phyloP scores from a whole-genome alignment of 2,113 vertebrate species.

The Caranx ignobilis region DNA sequence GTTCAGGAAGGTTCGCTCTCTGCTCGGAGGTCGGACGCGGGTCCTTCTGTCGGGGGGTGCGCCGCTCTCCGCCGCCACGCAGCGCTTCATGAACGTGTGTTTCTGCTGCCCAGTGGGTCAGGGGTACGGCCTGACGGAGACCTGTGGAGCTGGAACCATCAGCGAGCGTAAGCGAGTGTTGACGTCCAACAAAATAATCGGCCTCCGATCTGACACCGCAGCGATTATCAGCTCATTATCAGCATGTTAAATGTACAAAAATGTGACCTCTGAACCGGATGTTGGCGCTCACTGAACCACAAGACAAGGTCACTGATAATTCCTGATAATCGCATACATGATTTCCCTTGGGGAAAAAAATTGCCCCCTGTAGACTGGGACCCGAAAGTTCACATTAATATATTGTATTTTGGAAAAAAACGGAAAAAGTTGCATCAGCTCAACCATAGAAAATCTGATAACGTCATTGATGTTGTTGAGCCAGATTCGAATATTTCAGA shows the following conservation, averaged over 20 bases:
- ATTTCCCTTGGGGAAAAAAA: too few relatives aligned
- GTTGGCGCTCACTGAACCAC: too few relatives aligned
- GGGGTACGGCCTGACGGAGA: constrained; percentile 95
- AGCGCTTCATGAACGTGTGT: constrained; percentile 98
- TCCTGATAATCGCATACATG: too few relatives aligned
- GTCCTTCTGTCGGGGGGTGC: constrained; percentile 93
- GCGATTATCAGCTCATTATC: not conserved
- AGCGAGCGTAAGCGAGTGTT: constrained; percentile 85
- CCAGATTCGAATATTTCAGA: not conserved
- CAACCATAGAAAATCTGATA: too few relatives aligned
- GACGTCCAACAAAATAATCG: not conserved
- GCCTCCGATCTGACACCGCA: not conserved
- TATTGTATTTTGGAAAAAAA: too few relatives aligned
- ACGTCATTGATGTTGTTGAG: too few relatives aligned
- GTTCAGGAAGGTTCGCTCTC: constrained; percentile 91
- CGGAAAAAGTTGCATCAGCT: too few relatives aligned
- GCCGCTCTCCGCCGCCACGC: constrained; percentile 92
- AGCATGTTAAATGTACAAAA: not conserved
- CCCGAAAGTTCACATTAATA: too few relatives aligned
- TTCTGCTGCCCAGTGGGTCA: constrained; percentile 97
- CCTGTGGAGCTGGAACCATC: constrained; percentile 92
- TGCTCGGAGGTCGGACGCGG: constrained; percentile 91
- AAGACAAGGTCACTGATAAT: too few relatives aligned
- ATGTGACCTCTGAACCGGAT: too few relatives aligned
- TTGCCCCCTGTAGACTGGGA: too few relatives aligned